These are phyloP conservation scores for Mola mola DNA, from an alignment of 2,113 vertebrate species.

Conservation along the genomic window DNA sequence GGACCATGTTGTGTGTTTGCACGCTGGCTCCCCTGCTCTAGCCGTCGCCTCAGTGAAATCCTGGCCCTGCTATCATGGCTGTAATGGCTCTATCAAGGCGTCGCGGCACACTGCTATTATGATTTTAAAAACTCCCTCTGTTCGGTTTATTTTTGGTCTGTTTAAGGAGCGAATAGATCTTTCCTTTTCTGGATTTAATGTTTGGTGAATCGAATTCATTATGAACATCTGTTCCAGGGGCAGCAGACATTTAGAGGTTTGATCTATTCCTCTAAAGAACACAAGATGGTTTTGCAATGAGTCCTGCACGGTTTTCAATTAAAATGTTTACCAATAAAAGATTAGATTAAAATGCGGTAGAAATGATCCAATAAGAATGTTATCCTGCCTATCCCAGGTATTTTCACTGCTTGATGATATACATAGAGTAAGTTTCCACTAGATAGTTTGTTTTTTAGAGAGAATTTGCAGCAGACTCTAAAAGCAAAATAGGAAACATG, in stretches of 20 bases:
- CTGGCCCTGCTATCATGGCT: slow-evolving; percentile 74
- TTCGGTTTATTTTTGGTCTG: slow-evolving; percentile 9
- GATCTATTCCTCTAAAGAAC: background rate
- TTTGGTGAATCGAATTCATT: background rate
- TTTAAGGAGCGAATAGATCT: background rate
- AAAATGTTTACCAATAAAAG: no score
- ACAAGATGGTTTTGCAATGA: background rate
- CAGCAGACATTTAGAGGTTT: slow-evolving; percentile 25
- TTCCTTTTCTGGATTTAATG: background rate
- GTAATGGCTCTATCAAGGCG: slow-evolving; percentile 64
- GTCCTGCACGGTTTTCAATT: background rate
- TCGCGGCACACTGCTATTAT: slow-evolving; percentile 54
- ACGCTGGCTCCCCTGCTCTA: slow-evolving; percentile 53
- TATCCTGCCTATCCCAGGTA: no score
- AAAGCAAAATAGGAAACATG: no score
- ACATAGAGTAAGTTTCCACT: no score
- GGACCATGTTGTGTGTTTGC: slow-evolving; percentile 38
- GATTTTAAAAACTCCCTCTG: slow-evolving; percentile 39
- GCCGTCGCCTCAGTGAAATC: slow-evolving; percentile 67
- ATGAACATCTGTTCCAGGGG: slow-evolving; percentile 4
- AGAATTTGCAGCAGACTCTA: no score
- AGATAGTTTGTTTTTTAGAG: no score
- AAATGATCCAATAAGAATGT: no score
- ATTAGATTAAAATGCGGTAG: no score
- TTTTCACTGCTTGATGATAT: no score